Conservation (phyloP, 2,113 vertebrate genomes). For the Struthidea cinerea region DNA sequence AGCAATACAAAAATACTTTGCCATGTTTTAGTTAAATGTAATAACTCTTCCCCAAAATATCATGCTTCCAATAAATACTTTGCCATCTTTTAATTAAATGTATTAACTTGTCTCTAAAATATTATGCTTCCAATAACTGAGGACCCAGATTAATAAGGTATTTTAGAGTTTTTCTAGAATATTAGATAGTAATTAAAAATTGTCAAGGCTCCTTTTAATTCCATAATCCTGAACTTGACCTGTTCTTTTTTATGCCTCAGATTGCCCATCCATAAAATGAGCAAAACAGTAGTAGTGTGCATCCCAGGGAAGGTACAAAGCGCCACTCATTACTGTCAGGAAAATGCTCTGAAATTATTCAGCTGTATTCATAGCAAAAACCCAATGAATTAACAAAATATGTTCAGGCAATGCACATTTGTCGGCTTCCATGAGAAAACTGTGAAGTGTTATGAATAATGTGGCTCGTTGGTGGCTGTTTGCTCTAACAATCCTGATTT, state of each 20-base stretch:
- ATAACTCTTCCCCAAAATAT: background rate
- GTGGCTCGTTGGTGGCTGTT: conserved; percentile 22
- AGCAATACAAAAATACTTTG: background rate
- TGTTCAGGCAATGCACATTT: conserved; percentile 56
- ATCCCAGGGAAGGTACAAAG: background rate
- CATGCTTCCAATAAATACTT: background rate
- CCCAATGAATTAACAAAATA: conserved; percentile 47
- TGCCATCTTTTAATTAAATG: conserved; percentile 3
- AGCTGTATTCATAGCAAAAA: conserved; percentile 36
- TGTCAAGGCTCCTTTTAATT: background rate
- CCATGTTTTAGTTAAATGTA: conserved; percentile 11
- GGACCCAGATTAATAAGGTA: background rate
- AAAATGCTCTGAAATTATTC: conserved; percentile 42
- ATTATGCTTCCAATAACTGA: background rate
- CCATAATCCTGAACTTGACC: background rate
- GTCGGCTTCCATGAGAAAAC: conserved; percentile 47
- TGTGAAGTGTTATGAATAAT: conserved; percentile 64
- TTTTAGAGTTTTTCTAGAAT: background rate
- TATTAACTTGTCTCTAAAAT: background rate
- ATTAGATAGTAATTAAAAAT: background rate
- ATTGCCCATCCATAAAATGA: background rate
- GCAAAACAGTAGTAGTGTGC: background rate
- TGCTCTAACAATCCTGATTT: conserved; percentile 30
- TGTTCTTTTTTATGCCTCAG: background rate
- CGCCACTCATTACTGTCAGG: background rate